Evolutionary conservation across 2,797 vertebrate species (phyloP).

Genomic region (Gastrophryne carolinensis): DNA sequence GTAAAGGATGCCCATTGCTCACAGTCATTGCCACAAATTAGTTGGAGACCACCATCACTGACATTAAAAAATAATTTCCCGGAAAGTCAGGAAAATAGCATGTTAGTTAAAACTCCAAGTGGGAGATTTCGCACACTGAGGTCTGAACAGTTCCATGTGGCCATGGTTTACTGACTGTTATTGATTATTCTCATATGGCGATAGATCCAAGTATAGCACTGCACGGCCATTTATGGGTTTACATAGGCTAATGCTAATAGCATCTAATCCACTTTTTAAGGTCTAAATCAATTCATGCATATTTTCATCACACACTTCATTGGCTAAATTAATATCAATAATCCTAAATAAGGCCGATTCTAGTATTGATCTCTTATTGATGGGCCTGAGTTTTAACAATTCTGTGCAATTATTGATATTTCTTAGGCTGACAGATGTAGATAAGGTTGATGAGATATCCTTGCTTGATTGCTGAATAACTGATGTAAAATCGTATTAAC

Average conservation of each 20-base stretch:
- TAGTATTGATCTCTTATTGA: slow-evolving; percentile 59
- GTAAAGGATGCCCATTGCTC: neutral
- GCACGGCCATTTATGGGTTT: slow-evolving; percentile 61
- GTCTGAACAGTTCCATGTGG: slow-evolving; percentile 56
- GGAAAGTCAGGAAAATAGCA: neutral
- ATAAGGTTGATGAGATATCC: neutral
- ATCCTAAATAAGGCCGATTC: slow-evolving; percentile 60
- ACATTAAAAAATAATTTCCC: neutral
- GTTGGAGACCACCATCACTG: neutral
- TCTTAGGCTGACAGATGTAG: neutral
- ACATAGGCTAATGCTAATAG: slow-evolving; percentile 64
- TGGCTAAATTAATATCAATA: slow-evolving; percentile 60
- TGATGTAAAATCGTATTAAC: too few relatives aligned
- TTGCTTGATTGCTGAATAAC: too few relatives aligned
- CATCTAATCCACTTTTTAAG: slow-evolving; percentile 67
- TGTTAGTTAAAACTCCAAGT: slow-evolving; percentile 11
- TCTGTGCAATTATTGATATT: slow-evolving; percentile 11
- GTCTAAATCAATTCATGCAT: slow-evolving; percentile 68
- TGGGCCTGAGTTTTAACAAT: neutral
- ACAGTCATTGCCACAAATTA: neutral
- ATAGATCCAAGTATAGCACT: slow-evolving; percentile 50
- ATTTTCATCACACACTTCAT: slow-evolving; percentile 66
- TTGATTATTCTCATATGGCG: slow-evolving; percentile 65
- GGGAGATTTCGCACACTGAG: slow-evolving; percentile 60
- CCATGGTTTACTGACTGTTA: slow-evolving; percentile 60